phyloP scores from a whole-genome alignment of 2,797 vertebrate species.

The Eospalax fontanierii region DNA sequence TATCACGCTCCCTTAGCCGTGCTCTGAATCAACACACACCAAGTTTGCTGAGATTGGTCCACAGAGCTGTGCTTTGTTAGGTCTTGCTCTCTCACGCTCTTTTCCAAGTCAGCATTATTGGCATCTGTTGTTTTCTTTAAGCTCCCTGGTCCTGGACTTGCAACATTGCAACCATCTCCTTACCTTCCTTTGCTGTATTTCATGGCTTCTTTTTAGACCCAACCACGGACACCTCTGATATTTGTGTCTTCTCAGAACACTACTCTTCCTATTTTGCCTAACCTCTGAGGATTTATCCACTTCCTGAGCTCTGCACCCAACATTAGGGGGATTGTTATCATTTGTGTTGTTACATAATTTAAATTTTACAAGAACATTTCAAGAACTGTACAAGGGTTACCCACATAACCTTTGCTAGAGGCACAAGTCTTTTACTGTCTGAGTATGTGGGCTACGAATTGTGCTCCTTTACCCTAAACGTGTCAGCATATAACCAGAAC shows the following conservation, averaged over 20 bases:
- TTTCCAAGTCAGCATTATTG: not conserved
- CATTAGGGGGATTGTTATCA: not conserved
- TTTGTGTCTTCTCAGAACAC: not conserved
- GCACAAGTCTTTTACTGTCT: not conserved
- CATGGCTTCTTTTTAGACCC: not conserved
- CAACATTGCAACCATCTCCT: not conserved
- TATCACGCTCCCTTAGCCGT: not conserved
- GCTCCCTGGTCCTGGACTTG: not conserved
- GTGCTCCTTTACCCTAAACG: not conserved
- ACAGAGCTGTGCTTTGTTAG: not conserved
- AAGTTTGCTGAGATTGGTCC: not conserved
- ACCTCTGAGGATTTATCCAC: not conserved
- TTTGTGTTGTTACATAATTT: slow-evolving; percentile 45
- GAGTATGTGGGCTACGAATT: not conserved
- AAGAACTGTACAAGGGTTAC: not conserved
- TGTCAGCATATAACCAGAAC: not conserved
- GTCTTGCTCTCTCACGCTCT: not conserved
- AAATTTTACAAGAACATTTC: slow-evolving; percentile 24
- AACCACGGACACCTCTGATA: not conserved
- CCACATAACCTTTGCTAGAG: not conserved
- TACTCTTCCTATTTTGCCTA: not conserved
- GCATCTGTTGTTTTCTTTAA: not conserved
- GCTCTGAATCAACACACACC: not conserved
- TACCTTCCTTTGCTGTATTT: not conserved
- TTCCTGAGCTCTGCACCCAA: not conserved